A percentile compares a stretch with the other conserved stretches of the same genome.
These are phyloP conservation scores for Ophioderma brevispina DNA, from an alignment of 35 echinoderm and acorn worm species.

Conservation along the genomic window DNA sequence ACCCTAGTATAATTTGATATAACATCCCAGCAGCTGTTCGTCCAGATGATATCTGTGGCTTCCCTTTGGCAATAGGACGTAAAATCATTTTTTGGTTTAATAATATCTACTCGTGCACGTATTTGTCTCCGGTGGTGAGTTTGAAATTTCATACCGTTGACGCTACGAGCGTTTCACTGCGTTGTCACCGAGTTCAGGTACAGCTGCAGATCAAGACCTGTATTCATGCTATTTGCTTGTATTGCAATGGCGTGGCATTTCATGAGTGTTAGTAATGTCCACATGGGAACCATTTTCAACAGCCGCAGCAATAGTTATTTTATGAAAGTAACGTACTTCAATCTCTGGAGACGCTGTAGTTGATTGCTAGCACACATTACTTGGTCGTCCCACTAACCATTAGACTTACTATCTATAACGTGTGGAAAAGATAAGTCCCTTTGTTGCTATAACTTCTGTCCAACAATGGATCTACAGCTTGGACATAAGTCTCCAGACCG, in stretches of 20 bases:
- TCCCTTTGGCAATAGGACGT: no score
- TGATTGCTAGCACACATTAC: no score
- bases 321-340: no score
- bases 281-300: no score
- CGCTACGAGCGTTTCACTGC: not conserved
- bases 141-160: not conserved
- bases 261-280: no score
- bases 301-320: no score
- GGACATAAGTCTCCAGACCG: not conserved
- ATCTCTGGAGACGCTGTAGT: no score
- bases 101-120: not conserved
- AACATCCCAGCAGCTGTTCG: not conserved
- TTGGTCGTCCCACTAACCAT: not conserved
- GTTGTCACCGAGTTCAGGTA: no score
- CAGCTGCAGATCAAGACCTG: not conserved
- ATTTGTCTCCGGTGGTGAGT: not conserved
- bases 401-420: not conserved
- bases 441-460: not conserved
- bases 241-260: no score
- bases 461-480: not conserved
- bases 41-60: not conserved
- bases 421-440: not conserved
- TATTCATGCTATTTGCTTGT: no score
- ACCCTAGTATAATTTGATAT: not conserved
- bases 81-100: not conserved